phyloP scores from a whole-genome alignment of 92 coral and sea anemone genomes.

The Montipora capitata region DNA sequence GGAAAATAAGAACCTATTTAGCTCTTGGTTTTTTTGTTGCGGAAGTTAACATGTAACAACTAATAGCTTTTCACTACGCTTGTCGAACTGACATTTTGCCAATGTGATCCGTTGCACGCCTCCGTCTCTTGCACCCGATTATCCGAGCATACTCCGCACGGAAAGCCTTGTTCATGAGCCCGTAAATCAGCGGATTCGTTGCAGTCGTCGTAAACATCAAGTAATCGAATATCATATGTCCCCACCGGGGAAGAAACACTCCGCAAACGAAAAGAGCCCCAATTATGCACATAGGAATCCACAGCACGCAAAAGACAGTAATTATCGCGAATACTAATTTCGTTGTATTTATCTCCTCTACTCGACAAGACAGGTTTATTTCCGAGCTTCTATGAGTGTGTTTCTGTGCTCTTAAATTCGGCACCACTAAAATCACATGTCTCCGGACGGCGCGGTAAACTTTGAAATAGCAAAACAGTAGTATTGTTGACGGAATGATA shows the following conservation, averaged over 20 bases:
- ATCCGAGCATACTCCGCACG: conserved; percentile 66
- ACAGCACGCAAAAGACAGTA: conserved; percentile 54
- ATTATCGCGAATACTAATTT: conserved; percentile 66
- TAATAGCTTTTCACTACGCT: too few species aligned
- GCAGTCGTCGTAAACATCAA: conserved; percentile 55
- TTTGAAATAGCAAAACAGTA: conserved; percentile 71
- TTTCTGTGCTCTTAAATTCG: conserved; percentile 11
- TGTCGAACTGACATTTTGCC: background rate
- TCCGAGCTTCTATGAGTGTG: background rate
- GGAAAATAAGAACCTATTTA: too few species aligned
- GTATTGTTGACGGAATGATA: conserved; percentile 28
- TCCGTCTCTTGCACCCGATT: conserved; percentile 27
- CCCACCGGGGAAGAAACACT: conserved; percentile 56
- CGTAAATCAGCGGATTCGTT: conserved; percentile 75
- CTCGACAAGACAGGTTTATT: conserved; percentile 9
- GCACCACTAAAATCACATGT: conserved; percentile 58
- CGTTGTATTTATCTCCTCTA: conserved; percentile 68
- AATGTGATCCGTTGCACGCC: too few species aligned
- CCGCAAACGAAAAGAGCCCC: conserved; percentile 64
- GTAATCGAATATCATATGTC: conserved; percentile 74
- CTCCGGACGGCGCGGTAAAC: conserved; percentile 67
- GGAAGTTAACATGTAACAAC: too few species aligned
- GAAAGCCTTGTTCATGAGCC: conserved; percentile 71
- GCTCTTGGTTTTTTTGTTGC: too few species aligned
- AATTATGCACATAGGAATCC: conserved; percentile 73